Base-by-base conservation (phyloP, 2,888 invertebrate genomes). In the Tinea pellionella region DNA sequence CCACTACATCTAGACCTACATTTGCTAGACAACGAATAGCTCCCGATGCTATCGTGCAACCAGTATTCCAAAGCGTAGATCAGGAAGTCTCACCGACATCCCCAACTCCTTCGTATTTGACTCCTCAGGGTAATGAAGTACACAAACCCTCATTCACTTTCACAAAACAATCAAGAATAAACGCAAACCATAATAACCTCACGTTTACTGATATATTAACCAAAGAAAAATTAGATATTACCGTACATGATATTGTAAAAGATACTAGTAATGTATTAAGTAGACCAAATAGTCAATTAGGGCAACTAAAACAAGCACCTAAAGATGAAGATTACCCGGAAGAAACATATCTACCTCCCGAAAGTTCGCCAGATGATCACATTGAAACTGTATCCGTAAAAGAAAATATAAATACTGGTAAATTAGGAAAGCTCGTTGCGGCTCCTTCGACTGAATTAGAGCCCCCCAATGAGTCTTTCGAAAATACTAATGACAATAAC, bases 141-240 rank as follows among this genome's bases (percentile, higher is more conserved):
- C 68, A 65, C 56, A 65, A 65, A 51, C 69, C 73, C 7, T 63
- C 73, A 19, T 72, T 70, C 62, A 63, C 72, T n/a, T 37, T 69
- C 18, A 67, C 65, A 2, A 72, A 73, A 65, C 70, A 72, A 57
- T 68, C 72, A 19, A 65, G 65, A 7, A 64, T 67, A 24, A 75
- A 74, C 51, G 61, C 68, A 30, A 74, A 73, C 61, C 67, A 66
- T 59, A 77, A 79, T n/a, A 85, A 84, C 62, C 64, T 80, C 66
- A 72, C 78, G 12, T 86, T 86, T 61, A 66, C 79, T 62, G 84
- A 87, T 63, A 78, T 84, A 62, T 65, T 84, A 57, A 82, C 83
- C 2, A 83, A 80, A 67, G 77, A 85, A 71, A 85, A 83, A 64
- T 70, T 85, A 15, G 83, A 85, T 61, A 67, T 75, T 24, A 81